Conservation (phyloP, 2,797 vertebrate species). For the Lagodon rhomboides region DNA sequence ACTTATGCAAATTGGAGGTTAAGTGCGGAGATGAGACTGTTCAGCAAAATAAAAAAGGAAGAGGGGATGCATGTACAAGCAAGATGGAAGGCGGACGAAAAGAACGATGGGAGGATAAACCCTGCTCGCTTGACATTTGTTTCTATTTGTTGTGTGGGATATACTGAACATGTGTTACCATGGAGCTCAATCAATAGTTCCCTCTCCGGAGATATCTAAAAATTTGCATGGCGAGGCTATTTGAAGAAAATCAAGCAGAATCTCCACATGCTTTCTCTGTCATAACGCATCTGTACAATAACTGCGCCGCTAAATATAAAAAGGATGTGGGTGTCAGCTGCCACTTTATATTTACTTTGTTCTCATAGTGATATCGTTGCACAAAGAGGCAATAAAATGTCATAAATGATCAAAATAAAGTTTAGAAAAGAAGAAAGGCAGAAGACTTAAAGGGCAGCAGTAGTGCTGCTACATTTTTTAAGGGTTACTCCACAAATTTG, state of each 20-base stretch:
- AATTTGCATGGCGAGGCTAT: constrained; percentile 24
- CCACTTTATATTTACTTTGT: constrained; percentile 29
- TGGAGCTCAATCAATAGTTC: constrained; percentile 28
- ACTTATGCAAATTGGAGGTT: constrained; percentile 86
- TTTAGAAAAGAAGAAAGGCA: not conserved
- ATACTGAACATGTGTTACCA: constrained; percentile 21
- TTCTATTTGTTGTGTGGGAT: constrained; percentile 41
- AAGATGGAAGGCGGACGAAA: constrained; percentile 15
- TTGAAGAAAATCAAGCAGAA: constrained; percentile 23
- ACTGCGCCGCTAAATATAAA: not conserved
- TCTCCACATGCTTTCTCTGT: not conserved
- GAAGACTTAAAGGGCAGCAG: not conserved
- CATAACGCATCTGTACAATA: not conserved
- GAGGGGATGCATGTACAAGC: constrained; percentile 36
- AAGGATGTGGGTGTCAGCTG: not conserved
- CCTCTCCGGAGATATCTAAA: constrained; percentile 15
- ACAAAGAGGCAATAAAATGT: not conserved
- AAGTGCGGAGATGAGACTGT: constrained; percentile 79
- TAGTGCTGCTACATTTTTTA: not conserved
- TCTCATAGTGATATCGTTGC: not conserved
- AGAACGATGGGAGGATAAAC: constrained; percentile 37
- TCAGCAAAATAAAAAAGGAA: constrained; percentile 42
- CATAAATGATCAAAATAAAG: constrained; percentile 15
- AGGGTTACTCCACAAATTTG: no score
- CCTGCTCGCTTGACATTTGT: constrained; percentile 45